A percentile compares a stretch with the other conserved stretches of the same genome.
Evolutionary conservation across 1,140 invertebrate genomes (phyloP).

Genomic region (Drosophila carrolli): DNA sequence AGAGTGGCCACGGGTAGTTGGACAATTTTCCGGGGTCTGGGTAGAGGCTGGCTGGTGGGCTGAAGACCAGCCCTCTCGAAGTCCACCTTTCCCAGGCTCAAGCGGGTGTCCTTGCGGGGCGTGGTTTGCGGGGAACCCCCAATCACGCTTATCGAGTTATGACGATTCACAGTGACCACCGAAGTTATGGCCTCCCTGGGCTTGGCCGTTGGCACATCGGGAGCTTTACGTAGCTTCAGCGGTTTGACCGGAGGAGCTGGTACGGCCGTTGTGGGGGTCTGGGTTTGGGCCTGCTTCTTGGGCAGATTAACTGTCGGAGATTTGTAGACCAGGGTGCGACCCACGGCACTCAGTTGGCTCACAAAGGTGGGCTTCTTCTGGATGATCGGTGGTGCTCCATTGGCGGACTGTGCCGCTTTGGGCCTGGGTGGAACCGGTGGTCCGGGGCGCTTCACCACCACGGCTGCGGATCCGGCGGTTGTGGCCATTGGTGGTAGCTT

Average conservation of each 20-base stretch:
- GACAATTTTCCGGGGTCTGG: conserved; percentile 75
- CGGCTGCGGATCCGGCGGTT: conserved; percentile 55
- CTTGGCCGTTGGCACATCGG: conserved; percentile 79
- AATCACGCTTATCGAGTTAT: conserved; percentile 72
- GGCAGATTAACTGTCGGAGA: conserved; percentile 77
- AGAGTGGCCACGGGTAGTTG: conserved; percentile 76
- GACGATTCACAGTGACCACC: conserved; percentile 69
- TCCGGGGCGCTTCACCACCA: conserved; percentile 77
- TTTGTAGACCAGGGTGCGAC: conserved; percentile 82
- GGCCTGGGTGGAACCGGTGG: conserved; percentile 82
- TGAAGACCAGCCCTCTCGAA: conserved; percentile 72
- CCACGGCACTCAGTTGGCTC: conserved; percentile 73
- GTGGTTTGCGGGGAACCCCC: conserved; percentile 38
- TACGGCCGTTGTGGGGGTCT: conserved; percentile 66
- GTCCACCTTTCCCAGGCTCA: conserved; percentile 75
- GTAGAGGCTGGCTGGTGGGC: conserved; percentile 66
- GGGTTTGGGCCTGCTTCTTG: conserved; percentile 79
- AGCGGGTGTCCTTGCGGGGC: conserved; percentile 68
- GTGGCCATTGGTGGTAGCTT: conserved; percentile 52
- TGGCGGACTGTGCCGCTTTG: conserved; percentile 42
- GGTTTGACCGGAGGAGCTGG: conserved; percentile 58
- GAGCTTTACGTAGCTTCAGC: conserved; percentile 75
- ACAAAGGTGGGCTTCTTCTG: conserved; percentile 78
- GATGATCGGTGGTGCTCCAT: conserved; percentile 56
- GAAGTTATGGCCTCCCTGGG: conserved; percentile 48